Percentiles rank a stretch among this genome's conserved stretches.
Evolutionary conservation across 2,888 invertebrate species (phyloP).

Genomic region (Amaurobius ferox): DNA sequence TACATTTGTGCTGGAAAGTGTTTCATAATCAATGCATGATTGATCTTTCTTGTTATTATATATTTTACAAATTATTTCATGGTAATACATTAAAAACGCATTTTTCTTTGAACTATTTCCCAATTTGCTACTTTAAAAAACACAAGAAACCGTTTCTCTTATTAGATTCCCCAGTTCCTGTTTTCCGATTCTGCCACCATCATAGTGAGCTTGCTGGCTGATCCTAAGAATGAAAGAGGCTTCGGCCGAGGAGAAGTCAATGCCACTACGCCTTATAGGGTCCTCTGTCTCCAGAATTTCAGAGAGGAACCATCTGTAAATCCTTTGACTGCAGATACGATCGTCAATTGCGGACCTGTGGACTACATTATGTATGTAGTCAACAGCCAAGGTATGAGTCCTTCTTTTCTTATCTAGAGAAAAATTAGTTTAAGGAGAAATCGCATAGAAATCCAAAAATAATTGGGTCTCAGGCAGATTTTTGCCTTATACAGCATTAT

Average conservation of each 20-base stretch:
- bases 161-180: slow-evolving; percentile 72
- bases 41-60: too few relatives aligned
- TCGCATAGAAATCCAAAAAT: too few relatives aligned
- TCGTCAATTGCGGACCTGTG: slow-evolving; percentile 50
- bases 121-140: too few relatives aligned
- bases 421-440: too few relatives aligned
- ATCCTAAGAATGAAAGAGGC: slow-evolving; percentile 73
- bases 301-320: slow-evolving; percentile 49
- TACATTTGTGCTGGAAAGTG: too few relatives aligned
- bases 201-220: slow-evolving; percentile 72
- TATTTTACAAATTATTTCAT: too few relatives aligned
- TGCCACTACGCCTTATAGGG: slow-evolving; percentile 72
- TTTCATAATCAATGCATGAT: too few relatives aligned
- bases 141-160: background rate
- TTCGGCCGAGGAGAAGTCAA: slow-evolving; percentile 72
- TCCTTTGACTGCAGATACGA: slow-evolving; percentile 44
- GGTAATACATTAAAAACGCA: too few relatives aligned
- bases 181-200: slow-evolving; percentile 72
- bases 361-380: slow-evolving; percentile 62
- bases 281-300: slow-evolving; percentile 71
- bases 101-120: too few relatives aligned
- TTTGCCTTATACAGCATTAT: too few relatives aligned
- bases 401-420: too few relatives aligned
- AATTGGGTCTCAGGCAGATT: too few relatives aligned
- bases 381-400: slow-evolving; percentile 65